A percentile compares a stretch with the other conserved stretches of the same genome.
These are phyloP conservation scores for Tauraco erythrolophus DNA, from an alignment of 2,113 vertebrate genomes.

Conservation along the genomic window DNA sequence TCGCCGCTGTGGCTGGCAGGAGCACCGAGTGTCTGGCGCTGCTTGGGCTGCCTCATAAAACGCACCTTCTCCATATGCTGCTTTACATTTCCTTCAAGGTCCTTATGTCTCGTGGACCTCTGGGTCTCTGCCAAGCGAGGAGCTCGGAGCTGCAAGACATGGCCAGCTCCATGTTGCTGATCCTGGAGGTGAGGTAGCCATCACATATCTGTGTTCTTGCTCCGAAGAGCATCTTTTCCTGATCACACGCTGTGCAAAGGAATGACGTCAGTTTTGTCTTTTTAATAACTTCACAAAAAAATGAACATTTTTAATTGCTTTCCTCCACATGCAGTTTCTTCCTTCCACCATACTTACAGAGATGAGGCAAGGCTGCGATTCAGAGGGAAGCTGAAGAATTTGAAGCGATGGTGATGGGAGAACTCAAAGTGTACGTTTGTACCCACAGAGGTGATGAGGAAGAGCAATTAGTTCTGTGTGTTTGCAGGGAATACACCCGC, in stretches of 20 bases:
- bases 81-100: neutral
- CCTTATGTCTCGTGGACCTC: neutral
- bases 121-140: neutral
- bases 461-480: neutral
- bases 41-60: neutral
- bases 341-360: neutral
- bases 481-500: neutral
- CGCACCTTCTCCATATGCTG: rapidly evolving
- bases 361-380: neutral
- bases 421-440: rapidly evolving
- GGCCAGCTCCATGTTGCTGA: neutral
- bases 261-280: neutral
- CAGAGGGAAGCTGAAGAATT: neutral
- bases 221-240: neutral
- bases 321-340: neutral
- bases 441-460: neutral
- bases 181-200: neutral
- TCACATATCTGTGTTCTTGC: neutral
- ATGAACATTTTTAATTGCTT: neutral
- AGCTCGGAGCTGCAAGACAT: neutral
- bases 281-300: neutral
- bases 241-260: neutral
- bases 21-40: rapidly evolving
- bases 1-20: neutral
- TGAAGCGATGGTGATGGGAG: neutral